Base-by-base conservation (phyloP, 2,797 vertebrate species). In the Merluccius polli region DNA sequence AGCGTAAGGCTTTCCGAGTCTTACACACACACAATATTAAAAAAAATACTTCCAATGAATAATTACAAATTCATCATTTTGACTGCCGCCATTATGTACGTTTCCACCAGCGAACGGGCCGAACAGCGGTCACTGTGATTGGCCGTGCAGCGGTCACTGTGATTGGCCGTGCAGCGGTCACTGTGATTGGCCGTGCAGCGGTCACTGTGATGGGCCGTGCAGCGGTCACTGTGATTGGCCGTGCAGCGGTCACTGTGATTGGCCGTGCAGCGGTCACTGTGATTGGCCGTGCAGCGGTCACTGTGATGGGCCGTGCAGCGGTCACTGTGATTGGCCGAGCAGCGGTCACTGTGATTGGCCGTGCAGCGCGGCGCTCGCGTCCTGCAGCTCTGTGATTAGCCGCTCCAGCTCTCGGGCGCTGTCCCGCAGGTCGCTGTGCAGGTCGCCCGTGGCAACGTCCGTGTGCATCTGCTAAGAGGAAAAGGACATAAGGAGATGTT, bases 381-480 rank as follows among this genome's bases (percentile, higher is more conserved):
- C 95, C 88, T 98, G 97, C 63, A 99, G 89, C 78, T 96, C 91
- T 0, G 81, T 71, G 70, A 96, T 88, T 71, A 95, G 78, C 67
- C 82, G 88, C 69, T 96, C 95, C 90, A 98, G 84, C 18, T 93
- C 79, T 31, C 87, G 83, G 29, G 96, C 86, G 1, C 94, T 91
- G 18, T 92, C 93, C 77, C 87, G 89, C 81, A 99, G 87, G 72
- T 95, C 95, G 0, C 69, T 18, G 30, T 90, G 92, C 83, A 98
- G 67, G 65, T 94, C 92, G 59, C 95, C 95, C 0, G 92, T 95
- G 30, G 87, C 85, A 71, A 91, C 88, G 65, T 97, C 96, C 1
- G 92, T 90, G 91, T 97, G 96, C 82, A 92, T 90, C 88, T 98
- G 96, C 97, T 99, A 88, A 2, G 33, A n/a, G 44, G 29, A 72